These are phyloP conservation scores for Benitochromis conjunctus DNA, from an alignment of 2,113 vertebrate genomes.

Conservation along the genomic window DNA sequence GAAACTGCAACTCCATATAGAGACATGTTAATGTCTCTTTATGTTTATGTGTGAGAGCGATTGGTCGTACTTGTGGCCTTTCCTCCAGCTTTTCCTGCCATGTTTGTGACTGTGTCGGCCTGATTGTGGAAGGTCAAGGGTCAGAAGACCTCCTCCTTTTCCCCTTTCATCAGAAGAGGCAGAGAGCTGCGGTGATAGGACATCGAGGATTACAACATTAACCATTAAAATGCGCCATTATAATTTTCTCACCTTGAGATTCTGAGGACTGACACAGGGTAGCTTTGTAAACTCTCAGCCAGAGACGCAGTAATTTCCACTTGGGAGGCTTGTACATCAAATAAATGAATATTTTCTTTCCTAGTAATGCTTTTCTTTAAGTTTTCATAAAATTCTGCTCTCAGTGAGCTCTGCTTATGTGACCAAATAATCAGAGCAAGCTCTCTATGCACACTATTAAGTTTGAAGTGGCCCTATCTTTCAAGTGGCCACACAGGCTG, in stretches of 20 bases:
- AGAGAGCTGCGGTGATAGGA: not conserved
- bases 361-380: not conserved
- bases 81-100: not conserved
- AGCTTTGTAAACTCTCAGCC: not conserved
- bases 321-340: not conserved
- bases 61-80: not conserved
- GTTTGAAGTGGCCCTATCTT: not conserved
- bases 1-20: not conserved
- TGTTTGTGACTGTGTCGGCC: conserved; percentile 11
- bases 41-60: not conserved
- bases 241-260: not conserved
- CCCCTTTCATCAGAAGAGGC: not conserved
- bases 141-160: conserved; percentile 4
- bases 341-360: not conserved
- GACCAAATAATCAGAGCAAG: not conserved
- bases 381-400: not conserved
- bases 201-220: not conserved
- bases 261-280: not conserved
- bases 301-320: not conserved
- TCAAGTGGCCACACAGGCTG: not conserved
- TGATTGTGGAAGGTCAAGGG: conserved; percentile 18
- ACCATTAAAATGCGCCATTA: not conserved
- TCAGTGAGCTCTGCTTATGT: not conserved
- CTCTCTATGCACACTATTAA: not conserved
- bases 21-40: not conserved